Evolutionary conservation across 2,797 vertebrate genomes (phyloP), one percentile per base, ranked within the genome.

Genomic region (Vespertilio murinus): DNA sequence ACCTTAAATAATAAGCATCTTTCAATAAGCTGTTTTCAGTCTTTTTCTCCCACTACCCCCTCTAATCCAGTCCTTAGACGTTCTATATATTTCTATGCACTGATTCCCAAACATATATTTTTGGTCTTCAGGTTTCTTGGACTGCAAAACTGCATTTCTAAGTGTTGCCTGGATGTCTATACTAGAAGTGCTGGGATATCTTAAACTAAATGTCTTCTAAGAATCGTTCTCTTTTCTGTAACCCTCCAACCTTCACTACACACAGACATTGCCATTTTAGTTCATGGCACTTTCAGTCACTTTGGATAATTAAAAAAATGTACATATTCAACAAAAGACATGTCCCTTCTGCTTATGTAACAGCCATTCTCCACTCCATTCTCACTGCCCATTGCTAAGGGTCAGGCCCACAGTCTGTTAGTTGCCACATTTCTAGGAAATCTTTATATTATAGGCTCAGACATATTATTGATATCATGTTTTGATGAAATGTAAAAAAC

Each of bases 71-170:
- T 45, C n/a, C 38, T 94, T 88, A 20, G 42, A 77, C 79, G n/a
- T 35, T 3, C 59, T 95, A 85, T 61, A 30, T 84, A 61, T 86
- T 84, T 89, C 75, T 79, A 1, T 80, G 20, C 42, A 87, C 0
- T 89, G 25, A 93, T 12, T 74, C 69, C 47, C 45, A 81, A 85
- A 75, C 33, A 49, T 47, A 0, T 47, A 45, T 77, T 95, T 88
- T 20, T 79, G 35, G 56, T 94, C 47, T 92, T 92, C 17, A 81
- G 17, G 61, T 86, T 47, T 89, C 64, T 16, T 92, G 59, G 30
- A 33, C 23, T 30, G 42, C n/a, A 38, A 70, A 78, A 65, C 23
- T 85, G 1, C 2, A 45, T 47, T 93, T 82, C n/a, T 35, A 56
- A 1, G 40, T 91, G n/a, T 71, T 35, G 8, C 33, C 28, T 88